Evolutionary conservation across 2,888 invertebrate genomes (phyloP).

Genomic region (Hybos culiciformis): DNA sequence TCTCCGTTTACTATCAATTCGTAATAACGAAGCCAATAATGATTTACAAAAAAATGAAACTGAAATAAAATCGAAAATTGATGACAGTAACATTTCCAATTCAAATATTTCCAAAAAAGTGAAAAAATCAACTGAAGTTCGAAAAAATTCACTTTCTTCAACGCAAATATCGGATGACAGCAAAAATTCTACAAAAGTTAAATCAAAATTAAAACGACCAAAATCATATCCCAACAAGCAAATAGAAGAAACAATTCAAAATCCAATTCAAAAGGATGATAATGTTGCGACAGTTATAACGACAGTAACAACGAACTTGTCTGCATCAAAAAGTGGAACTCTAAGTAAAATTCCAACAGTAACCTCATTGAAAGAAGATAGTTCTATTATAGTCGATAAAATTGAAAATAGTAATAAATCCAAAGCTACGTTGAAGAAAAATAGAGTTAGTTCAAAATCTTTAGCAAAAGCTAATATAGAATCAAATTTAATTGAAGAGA

Average conservation of each 20-base stretch:
- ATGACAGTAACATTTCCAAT: too few relatives aligned
- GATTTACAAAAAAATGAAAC: too few relatives aligned
- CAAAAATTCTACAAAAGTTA: slow-evolving; percentile 25
- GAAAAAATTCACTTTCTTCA: too few relatives aligned
- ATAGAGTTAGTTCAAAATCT: slow-evolving; percentile 20
- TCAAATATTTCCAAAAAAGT: too few relatives aligned
- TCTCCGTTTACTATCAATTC: too few relatives aligned
- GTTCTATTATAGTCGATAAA: too few relatives aligned
- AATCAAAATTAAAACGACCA: slow-evolving; percentile 41
- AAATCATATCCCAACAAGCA: slow-evolving; percentile 43
- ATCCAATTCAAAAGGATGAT: slow-evolving; percentile 5
- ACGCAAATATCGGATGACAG: too few relatives aligned
- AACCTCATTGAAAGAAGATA: too few relatives aligned
- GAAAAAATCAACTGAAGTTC: background rate
- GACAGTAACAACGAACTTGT: background rate
- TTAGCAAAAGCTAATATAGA: slow-evolving; percentile 22
- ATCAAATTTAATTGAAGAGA: slow-evolving; percentile 42
- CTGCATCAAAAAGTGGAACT: background rate
- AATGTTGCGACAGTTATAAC: background rate
- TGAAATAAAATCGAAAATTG: too few relatives aligned
- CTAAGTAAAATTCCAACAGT: background rate
- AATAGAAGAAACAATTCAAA: slow-evolving; percentile 17
- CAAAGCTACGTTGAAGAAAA: slow-evolving; percentile 26
- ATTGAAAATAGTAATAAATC: too few relatives aligned
- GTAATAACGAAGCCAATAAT: too few relatives aligned